A percentile compares a stretch with the other conserved stretches of the same genome.
These are phyloP conservation scores for Taxidea taxus DNA, from an alignment of 2,113 vertebrate genomes.

Conservation along the genomic window DNA sequence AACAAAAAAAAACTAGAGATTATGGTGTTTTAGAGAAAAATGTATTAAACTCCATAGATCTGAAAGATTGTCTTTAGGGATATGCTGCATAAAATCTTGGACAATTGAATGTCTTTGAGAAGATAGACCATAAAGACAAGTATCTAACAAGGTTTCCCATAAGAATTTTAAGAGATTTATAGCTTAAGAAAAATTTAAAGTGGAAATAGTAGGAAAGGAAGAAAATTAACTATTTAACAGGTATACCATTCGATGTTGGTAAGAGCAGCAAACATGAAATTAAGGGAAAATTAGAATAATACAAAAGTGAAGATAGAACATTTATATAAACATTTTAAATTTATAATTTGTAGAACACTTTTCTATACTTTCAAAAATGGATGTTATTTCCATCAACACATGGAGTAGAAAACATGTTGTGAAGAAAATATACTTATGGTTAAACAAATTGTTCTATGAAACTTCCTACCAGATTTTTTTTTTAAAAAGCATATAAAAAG, in stretches of 20 bases:
- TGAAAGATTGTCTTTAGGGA: constrained; percentile 32
- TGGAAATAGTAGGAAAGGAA: not conserved
- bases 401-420: not conserved
- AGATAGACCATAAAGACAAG: constrained; percentile 15
- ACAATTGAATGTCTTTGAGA: constrained; percentile 1
- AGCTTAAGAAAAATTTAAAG: constrained; percentile 22
- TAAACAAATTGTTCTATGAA: not conserved
- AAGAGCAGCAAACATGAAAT: not conserved
- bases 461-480: not conserved
- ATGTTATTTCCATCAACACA: not conserved
- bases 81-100: not conserved
- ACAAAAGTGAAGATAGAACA: not conserved
- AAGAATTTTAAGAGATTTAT: constrained; percentile 19
- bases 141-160: not conserved
- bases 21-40: constrained; percentile 5
- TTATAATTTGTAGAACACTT: constrained; percentile 6
- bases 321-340: not conserved
- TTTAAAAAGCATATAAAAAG: not conserved
- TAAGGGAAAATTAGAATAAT: not conserved
- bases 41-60: not conserved
- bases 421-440: not conserved
- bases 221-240: not conserved
- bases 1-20: constrained; percentile 57
- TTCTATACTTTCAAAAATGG: not conserved
- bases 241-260: not conserved